These are phyloP conservation scores for Salmo trutta DNA, from an alignment of 2,797 vertebrate species.

Conservation along the genomic window DNA sequence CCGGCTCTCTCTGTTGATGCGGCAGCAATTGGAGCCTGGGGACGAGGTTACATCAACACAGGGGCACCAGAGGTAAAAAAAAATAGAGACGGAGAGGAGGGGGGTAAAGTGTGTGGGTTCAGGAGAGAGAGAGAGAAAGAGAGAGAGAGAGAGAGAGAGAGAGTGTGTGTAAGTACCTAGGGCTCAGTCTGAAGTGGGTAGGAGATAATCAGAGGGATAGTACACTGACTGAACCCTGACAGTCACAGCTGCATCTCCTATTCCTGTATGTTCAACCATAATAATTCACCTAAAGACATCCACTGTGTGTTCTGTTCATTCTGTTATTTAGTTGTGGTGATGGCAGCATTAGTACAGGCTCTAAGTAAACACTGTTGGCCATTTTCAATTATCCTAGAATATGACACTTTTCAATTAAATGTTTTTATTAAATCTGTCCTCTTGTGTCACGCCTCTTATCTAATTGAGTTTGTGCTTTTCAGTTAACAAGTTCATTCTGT, in stretches of 20 bases:
- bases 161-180: neutral
- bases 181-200: conserved; percentile 3
- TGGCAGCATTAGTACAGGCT: no score
- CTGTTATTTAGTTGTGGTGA: no score
- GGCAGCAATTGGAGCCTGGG: no score
- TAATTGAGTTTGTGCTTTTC: neutral
- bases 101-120: no score
- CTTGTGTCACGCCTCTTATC: neutral
- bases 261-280: neutral
- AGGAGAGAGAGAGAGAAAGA: no score
- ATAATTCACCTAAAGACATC: neutral
- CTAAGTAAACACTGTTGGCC: neutral
- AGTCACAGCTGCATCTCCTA: neutral
- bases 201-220: neutral
- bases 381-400: neutral
- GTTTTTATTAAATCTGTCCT: neutral
- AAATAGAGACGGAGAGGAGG: no score
- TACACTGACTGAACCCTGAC: conserved; percentile 43
- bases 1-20: no score
- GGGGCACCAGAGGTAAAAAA: no score
- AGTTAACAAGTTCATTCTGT: neutral
- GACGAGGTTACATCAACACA: no score
- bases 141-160: neutral
- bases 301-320: neutral
- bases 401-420: neutral